Base-by-base conservation (phyloP, 1,140 invertebrate genomes). In the Aphelenchoides besseyi region DNA sequence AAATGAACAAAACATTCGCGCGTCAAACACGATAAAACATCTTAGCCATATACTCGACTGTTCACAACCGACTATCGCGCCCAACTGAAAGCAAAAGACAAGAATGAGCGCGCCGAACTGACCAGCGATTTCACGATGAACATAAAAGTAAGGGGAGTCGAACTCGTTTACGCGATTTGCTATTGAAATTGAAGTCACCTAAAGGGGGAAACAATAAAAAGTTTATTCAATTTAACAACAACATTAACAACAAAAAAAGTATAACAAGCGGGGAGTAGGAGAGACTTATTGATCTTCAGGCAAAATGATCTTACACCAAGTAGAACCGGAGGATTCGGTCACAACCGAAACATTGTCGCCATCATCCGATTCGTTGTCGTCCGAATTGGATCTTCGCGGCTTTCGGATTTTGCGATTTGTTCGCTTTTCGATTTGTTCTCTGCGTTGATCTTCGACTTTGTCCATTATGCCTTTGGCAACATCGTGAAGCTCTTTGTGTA, bases 371-470 rank as follows among this genome's bases (percentile, higher is more conserved):
- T 36, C 18, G 33, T 36, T n/a, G 1, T 61, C 30, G 30, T n/a
- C 30, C n/a, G 30, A n/a, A n/a, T n/a, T n/a, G n/a, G n/a, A n/a
- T n/a, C n/a, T n/a, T n/a, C n/a, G n/a, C 59, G n/a, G n/a, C 59
- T 61, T 48, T 12, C 41, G 41, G 41, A 48, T 48, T 48, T 48
- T 48, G 12, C 41, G 41, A 23, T 68, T 66, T 54, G 16, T 66
- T 54, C 67, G 68, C 55, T 64, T 26, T 32, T 70, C 48, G n/a
- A 26, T 18, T 16, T 18, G 18, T 26, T 36, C 28, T 36, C 35
- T 71, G n/a, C 53, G 26, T 35, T 70, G 67, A 3, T 36, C 63
- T 2, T 70, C 64, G 26, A 70, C 33, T 32, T 70, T 70, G 67
- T 35, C 48, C 16, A 29, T 71, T 8, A 70, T 70, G 30, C 28